These are phyloP conservation scores for Crocidura indochinensis DNA, from an alignment of 2,797 vertebrate genomes.

Conservation along the genomic window DNA sequence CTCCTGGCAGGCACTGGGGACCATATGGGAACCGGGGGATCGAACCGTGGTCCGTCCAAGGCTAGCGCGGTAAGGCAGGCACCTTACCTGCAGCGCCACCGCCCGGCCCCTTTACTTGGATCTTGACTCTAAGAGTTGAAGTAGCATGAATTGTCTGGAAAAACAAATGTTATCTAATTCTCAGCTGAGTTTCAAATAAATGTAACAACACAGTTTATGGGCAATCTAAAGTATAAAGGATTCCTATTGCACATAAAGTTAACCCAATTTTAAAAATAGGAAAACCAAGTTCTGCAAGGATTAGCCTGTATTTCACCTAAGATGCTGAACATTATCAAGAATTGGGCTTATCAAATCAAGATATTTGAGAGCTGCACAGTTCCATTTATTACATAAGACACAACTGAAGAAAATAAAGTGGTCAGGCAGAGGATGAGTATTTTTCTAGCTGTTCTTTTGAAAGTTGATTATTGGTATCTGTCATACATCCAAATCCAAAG, in stretches of 20 bases:
- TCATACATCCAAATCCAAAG: not conserved
- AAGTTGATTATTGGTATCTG: not conserved
- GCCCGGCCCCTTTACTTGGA: constrained; percentile 24
- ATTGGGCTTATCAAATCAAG: not conserved
- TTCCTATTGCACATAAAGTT: not conserved
- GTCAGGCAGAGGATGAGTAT: not conserved
- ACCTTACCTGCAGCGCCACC: too few species aligned
- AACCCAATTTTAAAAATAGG: constrained; percentile 36
- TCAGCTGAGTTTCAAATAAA: constrained; percentile 18
- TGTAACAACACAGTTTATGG: not conserved
- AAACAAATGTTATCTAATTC: constrained; percentile 38
- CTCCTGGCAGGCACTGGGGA: too few species aligned
- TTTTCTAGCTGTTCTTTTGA: not conserved
- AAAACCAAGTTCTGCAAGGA: not conserved
- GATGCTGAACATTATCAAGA: not conserved
- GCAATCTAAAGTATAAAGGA: not conserved
- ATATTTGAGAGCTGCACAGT: not conserved
- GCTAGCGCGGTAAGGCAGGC: too few species aligned
- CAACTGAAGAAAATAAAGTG: not conserved
- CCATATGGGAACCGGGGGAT: too few species aligned
- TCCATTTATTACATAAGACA: not conserved
- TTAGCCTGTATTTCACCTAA: not conserved
- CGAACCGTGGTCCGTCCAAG: too few species aligned
- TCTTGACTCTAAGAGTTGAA: not conserved
- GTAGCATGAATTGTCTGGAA: not conserved